A percentile compares a stretch with the other conserved stretches of the same genome.
Evolutionary conservation across 2,113 vertebrate genomes (phyloP).

Genomic region (Pavo muticus): DNA sequence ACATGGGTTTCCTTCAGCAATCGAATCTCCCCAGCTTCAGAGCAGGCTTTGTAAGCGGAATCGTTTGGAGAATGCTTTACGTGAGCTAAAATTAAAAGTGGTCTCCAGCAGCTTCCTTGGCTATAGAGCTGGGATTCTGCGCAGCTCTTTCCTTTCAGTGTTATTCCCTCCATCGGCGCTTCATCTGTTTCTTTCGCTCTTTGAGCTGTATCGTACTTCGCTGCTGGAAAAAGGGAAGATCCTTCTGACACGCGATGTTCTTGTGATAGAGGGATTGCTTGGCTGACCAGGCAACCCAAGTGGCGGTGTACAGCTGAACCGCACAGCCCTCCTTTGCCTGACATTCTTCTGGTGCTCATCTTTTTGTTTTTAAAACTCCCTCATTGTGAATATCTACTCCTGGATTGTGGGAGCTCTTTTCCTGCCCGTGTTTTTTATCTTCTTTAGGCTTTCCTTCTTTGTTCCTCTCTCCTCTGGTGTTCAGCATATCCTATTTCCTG

Average conservation of each 20-base stretch:
- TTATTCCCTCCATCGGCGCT: neutral
- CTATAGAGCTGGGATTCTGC: neutral
- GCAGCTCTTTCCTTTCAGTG: neutral
- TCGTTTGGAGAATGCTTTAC: neutral
- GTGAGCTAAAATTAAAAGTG: neutral
- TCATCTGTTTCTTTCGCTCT: rapidly evolving
- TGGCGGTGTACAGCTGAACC: neutral
- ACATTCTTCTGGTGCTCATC: neutral
- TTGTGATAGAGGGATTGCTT: neutral
- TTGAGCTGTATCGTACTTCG: neutral
- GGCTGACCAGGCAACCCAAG: neutral
- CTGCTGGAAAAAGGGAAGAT: neutral
- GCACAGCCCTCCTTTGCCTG: neutral
- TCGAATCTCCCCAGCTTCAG: neutral
- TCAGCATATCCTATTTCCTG: neutral
- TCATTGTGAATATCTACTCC: neutral
- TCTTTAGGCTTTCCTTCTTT: neutral
- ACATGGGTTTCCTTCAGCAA: neutral
- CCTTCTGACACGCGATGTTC: neutral
- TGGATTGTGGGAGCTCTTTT: neutral
- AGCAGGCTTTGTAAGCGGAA: neutral
- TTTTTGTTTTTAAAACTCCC: neutral
- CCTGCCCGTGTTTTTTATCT: neutral
- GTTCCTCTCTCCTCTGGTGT: neutral
- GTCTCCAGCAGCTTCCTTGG: neutral